Conservation (phyloP, 53 echinoderm and acorn worm genomes). For the Arbacia lixula region DNA sequence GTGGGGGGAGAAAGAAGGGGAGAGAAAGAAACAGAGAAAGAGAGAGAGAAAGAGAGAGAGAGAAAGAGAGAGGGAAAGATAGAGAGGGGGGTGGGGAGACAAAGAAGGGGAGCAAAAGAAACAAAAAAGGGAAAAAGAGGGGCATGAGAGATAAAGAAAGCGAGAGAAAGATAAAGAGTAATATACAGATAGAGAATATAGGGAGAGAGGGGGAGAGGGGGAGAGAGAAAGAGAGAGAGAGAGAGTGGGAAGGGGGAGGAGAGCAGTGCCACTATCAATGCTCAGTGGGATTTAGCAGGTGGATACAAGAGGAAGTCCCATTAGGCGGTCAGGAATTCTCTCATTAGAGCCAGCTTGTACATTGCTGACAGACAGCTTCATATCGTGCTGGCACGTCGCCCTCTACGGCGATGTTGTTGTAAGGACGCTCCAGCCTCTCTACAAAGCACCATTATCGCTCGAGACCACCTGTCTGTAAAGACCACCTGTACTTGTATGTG, state of each 20-base stretch:
- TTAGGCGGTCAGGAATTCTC: conserved; percentile 28
- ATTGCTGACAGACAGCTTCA: conserved; percentile 29
- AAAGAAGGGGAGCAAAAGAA: neutral
- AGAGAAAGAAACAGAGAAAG: neutral
- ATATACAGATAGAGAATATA: neutral
- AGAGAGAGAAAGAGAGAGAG: neutral
- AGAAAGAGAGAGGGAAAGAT: neutral
- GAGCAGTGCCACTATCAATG: neutral
- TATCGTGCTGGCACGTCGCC: no score
- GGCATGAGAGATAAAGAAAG: neutral
- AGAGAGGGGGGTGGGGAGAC: neutral
- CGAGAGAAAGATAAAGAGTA: neutral
- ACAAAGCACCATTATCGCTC: neutral
- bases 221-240: neutral
- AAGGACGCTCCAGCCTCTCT: no score
- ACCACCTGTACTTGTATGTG: no score
- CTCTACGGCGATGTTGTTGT: no score
- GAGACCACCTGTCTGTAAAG: no score
- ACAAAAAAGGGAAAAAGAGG: neutral
- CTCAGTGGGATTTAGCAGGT: conserved; percentile 8
- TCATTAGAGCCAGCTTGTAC: conserved; percentile 28
- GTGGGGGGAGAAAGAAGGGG: neutral
- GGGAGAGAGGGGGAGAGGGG: neutral
- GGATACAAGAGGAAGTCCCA: conserved; percentile 30
- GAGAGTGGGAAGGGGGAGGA: neutral